Percentiles rank a stretch among this genome's conserved stretches.
Conservation (phyloP, 2,888 invertebrate genomes). For the Drosophila borealis region DNA sequence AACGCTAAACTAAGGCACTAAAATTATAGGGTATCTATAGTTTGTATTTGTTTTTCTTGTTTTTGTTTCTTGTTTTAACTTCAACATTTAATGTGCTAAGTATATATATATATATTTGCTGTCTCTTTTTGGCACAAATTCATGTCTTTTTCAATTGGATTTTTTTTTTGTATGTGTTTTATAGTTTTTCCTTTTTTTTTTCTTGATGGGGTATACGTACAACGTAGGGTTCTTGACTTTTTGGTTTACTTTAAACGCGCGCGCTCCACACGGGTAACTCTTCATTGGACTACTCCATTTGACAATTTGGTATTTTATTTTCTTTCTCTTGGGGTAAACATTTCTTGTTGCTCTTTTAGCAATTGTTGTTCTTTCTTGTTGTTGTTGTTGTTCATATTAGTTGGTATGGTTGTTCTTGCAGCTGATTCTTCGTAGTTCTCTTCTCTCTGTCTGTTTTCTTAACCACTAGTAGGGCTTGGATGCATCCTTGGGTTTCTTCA, state of each 20-base stretch:
- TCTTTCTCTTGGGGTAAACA: slow-evolving; percentile 26
- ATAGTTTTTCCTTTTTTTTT: slow-evolving; percentile 16
- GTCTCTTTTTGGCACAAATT: slow-evolving; percentile 74
- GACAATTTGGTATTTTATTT: slow-evolving; percentile 50
- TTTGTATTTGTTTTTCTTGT: slow-evolving; percentile 7
- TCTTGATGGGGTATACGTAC: slow-evolving; percentile 55
- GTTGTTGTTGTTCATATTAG: slow-evolving; percentile 11
- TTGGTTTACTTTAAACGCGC: slow-evolving; percentile 59
- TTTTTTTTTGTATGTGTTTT: slow-evolving; percentile 14
- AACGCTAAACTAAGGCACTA: slow-evolving; percentile 54
- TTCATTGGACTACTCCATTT: slow-evolving; percentile 77
- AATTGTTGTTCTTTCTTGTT: slow-evolving; percentile 32
- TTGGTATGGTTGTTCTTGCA: slow-evolving; percentile 28
- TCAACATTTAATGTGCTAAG: slow-evolving; percentile 71
- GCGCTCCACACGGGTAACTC: slow-evolving; percentile 68
- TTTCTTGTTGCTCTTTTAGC: slow-evolving; percentile 49
- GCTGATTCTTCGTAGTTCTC: slow-evolving; percentile 7
- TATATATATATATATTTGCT: slow-evolving; percentile 49
- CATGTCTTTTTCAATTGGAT: slow-evolving; percentile 58
- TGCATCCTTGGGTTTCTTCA: slow-evolving; percentile 97
- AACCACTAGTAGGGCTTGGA: slow-evolving; percentile 93
- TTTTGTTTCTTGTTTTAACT: slow-evolving; percentile 33
- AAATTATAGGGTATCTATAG: slow-evolving; percentile 44
- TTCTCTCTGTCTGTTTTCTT: background rate
- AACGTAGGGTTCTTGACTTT: slow-evolving; percentile 69